Base-by-base conservation (phyloP, 2,888 invertebrate genomes). In the Agelastica alni region DNA sequence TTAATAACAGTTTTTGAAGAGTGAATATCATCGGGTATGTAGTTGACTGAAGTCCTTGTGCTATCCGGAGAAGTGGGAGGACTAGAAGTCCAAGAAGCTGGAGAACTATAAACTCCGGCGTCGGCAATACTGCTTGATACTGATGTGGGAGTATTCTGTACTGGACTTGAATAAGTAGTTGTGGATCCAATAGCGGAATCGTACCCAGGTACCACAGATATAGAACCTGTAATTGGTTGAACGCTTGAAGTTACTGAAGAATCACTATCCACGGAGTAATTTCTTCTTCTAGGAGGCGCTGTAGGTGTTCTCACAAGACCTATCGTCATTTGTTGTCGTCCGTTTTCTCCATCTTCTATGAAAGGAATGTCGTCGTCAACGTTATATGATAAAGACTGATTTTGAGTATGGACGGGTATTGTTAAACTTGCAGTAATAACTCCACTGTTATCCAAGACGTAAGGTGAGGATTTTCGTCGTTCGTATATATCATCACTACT, bases 351-450 rank as follows among this genome's bases (percentile, higher is more conserved):
- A 54, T 86, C 85, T 72, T 87, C 87, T 66, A 86, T 86, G 66
- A 79, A 87, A 58, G 86, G 86, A 78, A 87, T 86, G 79, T 86
- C 85, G 55, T 84, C 81, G 67, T 85, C 84, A 61, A 82, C 76
- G 65, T 80, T 82, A 60, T 85, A 79, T 37, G 80, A 78, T 62
- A 80, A 30, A 26, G 60, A 59, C 58, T 66, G 63, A 57, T 62
- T 66, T 48, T 63, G 62, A 5, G 69, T 65, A 61, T 76, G 75
- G 9, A 77, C 73, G 59, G 91, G 89, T 78, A 92, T 89, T 69
- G 89, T 89, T 28, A 92, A 81, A 60, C 89, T 90, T 1, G 91
- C 92, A 0, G 89, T 90, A 66, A 92, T 88, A 51, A 89, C 84
- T 61, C 84, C 84, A 65, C 77, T 77, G 70, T 83, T 81, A 70